These are phyloP conservation scores for Myotis findleyi DNA, from an alignment of 2,797 vertebrate species.

Conservation along the genomic window DNA sequence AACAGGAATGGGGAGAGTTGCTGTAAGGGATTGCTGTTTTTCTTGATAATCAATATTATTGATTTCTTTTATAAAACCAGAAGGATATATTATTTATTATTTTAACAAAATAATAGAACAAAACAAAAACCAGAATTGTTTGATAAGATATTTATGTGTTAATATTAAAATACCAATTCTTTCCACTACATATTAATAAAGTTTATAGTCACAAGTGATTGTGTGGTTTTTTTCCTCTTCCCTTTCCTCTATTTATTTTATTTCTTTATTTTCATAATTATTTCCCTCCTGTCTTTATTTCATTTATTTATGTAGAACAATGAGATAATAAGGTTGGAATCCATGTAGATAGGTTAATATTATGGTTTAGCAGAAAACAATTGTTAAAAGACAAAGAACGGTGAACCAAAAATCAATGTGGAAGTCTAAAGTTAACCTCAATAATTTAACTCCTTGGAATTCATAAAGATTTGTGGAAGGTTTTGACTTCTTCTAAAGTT, in stretches of 20 bases:
- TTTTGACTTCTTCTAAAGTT: no score
- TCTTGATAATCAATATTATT: background rate
- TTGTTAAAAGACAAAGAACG: background rate
- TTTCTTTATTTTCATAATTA: background rate
- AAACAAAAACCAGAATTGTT: background rate
- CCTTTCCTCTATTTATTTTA: background rate
- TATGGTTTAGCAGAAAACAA: background rate
- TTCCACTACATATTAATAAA: background rate
- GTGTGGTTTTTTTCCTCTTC: fast-evolving
- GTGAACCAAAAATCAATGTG: background rate
- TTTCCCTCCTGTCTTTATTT: background rate
- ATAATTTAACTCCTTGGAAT: background rate
- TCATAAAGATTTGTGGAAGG: background rate
- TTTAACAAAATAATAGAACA: background rate
- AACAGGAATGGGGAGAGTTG: background rate
- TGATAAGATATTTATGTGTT: background rate
- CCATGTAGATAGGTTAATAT: background rate
- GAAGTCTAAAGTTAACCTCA: background rate
- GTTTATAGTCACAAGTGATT: background rate
- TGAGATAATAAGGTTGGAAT: background rate
- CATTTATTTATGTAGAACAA: background rate
- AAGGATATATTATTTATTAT: background rate
- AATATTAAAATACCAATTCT: background rate
- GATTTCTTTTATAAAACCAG: background rate
- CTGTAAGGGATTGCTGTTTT: background rate